Evolutionary conservation across 1,140 invertebrate genomes (phyloP), one percentile per base, ranked within the genome.

Genomic region (Drosophila prosaltans): DNA sequence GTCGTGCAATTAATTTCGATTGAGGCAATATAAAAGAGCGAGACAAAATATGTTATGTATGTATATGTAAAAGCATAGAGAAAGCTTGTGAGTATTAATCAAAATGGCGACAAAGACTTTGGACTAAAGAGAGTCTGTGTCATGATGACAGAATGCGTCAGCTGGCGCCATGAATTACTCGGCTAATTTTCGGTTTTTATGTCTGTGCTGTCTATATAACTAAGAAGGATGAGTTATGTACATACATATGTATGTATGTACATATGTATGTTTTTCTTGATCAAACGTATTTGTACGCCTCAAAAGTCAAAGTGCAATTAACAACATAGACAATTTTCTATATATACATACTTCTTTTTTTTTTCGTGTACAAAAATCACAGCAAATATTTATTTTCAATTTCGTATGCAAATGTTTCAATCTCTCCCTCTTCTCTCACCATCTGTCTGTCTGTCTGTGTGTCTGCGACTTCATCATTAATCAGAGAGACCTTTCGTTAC

Each of bases 341-440:
- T 63, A 36, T 36, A 36, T 36, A 36, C 4, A 36, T 36, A 36
- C 59, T 62, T 48, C 54, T 48, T 71, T 67, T 65, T 69, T 57
- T 48, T 57, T 48, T 71, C 65, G 63, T 69, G 65, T 57, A 63
- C 16, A 69, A 89, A 69, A 89, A 80, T 89, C 77, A 80, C 51
- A 74, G 72, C 80, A 88, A 88, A 89, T 83, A 88, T 88, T 88
- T 88, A 65, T 82, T 88, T 88, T 88, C 80, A 88, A 88, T 88
- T 89, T 89, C 80, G 73, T 80, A 89, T 89, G 83, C 80, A 88
- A 88, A 89, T 89, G 80, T 89, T 74, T 70, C 69, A 30, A 16
- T 16, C 28, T 68, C 40, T 36, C 9, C 16, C 10, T 1, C 39
- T 16, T 10, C 24, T 45, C 28, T 2, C 28, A 30, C 28, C 28